Base-by-base conservation (phyloP, 1,140 invertebrate genomes). In the Neodiprion virginianus region DNA sequence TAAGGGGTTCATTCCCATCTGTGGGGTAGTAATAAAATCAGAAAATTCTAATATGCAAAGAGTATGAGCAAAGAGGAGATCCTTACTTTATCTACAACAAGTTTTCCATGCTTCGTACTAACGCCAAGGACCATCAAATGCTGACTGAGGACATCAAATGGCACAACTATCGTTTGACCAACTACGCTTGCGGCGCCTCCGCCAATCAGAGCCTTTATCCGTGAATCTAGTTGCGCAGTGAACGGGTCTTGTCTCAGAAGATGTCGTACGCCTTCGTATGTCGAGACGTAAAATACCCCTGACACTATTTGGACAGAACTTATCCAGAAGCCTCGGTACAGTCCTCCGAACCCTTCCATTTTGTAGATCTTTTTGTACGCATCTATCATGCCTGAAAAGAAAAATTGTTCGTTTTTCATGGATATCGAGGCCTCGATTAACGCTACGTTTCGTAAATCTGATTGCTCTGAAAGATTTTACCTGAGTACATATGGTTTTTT, bases 251-350 rank as follows among this genome's bases (percentile, higher is more conserved):
- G 90, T 17, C 91, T 91, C 1, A 98, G 88, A 66, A 96, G 83
- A 82, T 98, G 94, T 61, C 98, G 88, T 1, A 97, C 94, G 67
- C 95, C 95, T 89, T 99, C 98, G 83, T 99, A 99, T 0, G 97
- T 97, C 12, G 96, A 95, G 53, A 99, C 98, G 88, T 99, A 99
- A 85, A 96, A 95, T 21, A 98, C 93, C 67, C 96, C 93, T 71
- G 96, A 96, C 21, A 96, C 92, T 79, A 96, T 93, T 87, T 95
- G 93, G 82, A 96, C 92, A 68, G 95, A 96, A 71, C 95, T 97
- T 70, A 98, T 91, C 96, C 96, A 98, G 86, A 98, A 98, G n/a
- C 97, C 98, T 82, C 95, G 91, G 86, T 99, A 99, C 0, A 99
- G 88, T 0, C 97, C 97, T 7, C 92, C 87, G 28, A 95, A 79